Conservation (phyloP, 2,888 invertebrate species). For the Calameuta filiformis region DNA sequence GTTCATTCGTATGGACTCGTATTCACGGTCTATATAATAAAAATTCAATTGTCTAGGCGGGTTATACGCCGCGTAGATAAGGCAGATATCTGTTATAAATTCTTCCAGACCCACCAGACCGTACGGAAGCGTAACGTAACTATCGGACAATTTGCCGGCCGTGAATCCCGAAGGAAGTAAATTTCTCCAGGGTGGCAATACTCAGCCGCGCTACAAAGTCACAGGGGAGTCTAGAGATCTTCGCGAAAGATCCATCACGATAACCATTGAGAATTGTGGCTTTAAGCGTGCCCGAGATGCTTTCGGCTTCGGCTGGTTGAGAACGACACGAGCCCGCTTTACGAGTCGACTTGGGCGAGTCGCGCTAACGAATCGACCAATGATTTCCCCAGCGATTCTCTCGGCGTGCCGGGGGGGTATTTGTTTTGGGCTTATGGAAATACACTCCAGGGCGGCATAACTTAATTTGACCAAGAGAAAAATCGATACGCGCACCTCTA, state of each 20-base stretch:
- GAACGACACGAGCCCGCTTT: neutral
- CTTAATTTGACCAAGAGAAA: constrained; percentile 36
- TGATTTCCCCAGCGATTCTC: constrained; percentile 57
- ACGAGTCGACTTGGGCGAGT: neutral
- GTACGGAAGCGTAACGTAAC: neutral
- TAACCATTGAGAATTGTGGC: neutral
- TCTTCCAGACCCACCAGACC: neutral
- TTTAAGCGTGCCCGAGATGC: neutral
- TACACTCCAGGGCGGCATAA: constrained; percentile 42
- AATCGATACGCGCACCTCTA: constrained; percentile 17
- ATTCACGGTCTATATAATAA: neutral
- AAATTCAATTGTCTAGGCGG: neutral
- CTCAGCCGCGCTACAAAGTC: neutral
- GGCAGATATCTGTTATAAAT: neutral
- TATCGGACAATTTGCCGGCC: neutral
- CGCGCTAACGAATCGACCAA: constrained; percentile 49
- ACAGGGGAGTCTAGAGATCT: neutral
- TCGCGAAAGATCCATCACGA: neutral
- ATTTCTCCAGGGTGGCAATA: neutral
- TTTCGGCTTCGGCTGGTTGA: neutral
- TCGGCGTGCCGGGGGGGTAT: constrained; percentile 25
- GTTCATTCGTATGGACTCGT: neutral
- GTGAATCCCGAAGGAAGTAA: neutral
- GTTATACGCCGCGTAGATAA: neutral
- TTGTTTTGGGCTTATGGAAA: constrained; percentile 57